Evolutionary conservation across 2,888 invertebrate genomes (phyloP), one percentile per base, ranked within the genome.

Genomic region (Ophioninae sp.): DNA sequence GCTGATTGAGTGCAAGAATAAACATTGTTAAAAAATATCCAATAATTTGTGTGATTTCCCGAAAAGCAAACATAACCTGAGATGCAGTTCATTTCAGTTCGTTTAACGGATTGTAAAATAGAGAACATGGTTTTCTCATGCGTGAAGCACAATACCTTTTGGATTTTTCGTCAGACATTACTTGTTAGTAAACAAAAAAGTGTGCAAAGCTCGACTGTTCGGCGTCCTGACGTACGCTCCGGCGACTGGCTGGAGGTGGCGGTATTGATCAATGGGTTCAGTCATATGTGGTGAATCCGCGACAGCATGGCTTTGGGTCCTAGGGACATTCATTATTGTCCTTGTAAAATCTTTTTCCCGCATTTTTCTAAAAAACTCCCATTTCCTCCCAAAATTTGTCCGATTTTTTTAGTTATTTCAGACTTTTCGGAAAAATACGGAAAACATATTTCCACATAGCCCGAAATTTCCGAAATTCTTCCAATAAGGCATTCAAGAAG

Each of bases 101-200:
- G 21, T 21, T 59, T 68, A 30, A 0, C 17, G 10, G 17, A 56
- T 8, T 23, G 30, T 5, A 30, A 8, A 8, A 17, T 1, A 17
- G 50, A 20, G 50, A 61, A 61, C 20, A 61, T 21, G n/a, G 10
- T 21, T 1, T 7, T 21, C 39, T 37, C 23, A 8, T 7, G 23
- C n/a, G n/a, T 75, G n/a, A 62, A 61, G 8, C 61, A 6, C 21
- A 68, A 74, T 88, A 91, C 89, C 89, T 88, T 86, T 90, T 90
- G 30, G 86, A 70, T 86, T 91, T 91, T 85, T 90, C 90, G 10
- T 91, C 89, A 23, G 90, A 89, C 91, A 91, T 91, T 69, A 61
- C 81, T 72, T 23, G 64, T 75, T 10, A 21, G 17, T 70, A 39
- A 62, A 70, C 67, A 75, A 77, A 57, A 13, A 50, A 57, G 50